These are phyloP conservation scores for Centropus bengalensis DNA, from an alignment of 2,113 vertebrate genomes.

Conservation along the genomic window DNA sequence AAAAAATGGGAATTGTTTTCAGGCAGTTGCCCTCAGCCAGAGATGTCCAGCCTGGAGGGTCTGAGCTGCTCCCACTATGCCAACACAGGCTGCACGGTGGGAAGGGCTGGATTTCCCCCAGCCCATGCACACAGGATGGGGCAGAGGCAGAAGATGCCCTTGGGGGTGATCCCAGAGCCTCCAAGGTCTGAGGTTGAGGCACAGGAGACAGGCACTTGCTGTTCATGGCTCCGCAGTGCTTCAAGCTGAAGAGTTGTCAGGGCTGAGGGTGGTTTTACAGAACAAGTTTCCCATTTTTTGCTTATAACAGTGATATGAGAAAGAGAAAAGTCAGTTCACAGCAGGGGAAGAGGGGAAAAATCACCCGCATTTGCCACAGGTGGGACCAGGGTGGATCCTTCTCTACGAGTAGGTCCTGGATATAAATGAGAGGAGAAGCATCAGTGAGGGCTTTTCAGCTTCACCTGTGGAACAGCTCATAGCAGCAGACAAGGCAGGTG, in stretches of 20 bases:
- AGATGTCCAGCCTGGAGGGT: not conserved
- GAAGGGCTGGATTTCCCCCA: not conserved
- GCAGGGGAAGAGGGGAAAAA: not conserved
- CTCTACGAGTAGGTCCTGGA: not conserved
- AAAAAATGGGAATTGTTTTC: not conserved
- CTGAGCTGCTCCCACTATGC: not conserved
- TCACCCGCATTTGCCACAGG: not conserved
- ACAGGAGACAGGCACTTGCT: fast-evolving
- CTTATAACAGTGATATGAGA: not conserved
- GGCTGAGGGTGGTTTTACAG: not conserved
- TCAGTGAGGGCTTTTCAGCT: not conserved
- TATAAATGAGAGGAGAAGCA: not conserved
- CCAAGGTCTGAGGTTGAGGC: not conserved
- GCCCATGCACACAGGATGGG: fast-evolving
- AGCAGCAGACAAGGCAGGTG: not conserved
- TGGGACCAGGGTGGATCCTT: not conserved
- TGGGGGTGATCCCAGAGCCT: not conserved
- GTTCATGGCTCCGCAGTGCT: fast-evolving
- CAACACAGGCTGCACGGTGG: fast-evolving
- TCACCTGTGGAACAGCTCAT: fast-evolving
- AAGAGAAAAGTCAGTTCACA: not conserved
- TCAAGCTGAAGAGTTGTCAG: not conserved
- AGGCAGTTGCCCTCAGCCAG: not conserved
- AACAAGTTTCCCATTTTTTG: not conserved
- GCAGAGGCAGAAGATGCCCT: not conserved